Evolutionary conservation across 2,888 invertebrate genomes (phyloP), one percentile per base, ranked within the genome.

Genomic region (Coecobrya sp.): DNA sequence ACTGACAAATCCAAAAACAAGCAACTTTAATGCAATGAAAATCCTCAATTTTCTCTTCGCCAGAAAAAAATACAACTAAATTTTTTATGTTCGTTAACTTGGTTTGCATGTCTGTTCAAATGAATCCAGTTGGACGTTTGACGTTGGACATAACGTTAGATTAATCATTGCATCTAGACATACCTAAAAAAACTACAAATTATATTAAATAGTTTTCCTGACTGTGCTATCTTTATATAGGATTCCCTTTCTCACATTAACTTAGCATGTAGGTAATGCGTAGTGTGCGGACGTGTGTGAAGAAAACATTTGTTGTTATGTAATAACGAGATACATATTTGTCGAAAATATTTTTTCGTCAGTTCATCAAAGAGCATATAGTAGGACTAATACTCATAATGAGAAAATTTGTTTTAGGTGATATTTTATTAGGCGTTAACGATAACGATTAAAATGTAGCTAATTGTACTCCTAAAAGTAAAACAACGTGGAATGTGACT

Each of bases 101-200:
- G 65, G 68, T 86, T 16, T 70, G 70, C 86, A 86, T 86, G 86
- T 52, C 52, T 86, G 68, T 65, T 84, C 45, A 65, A 55, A 42
- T 65, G 19, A 84, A 42, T 62, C 62, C 62, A 84, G 62, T 62
- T 62, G 62, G 62, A 62, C 19, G 22, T 62, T 68, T 30, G 30
- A 68, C n/a, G n/a, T n/a, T n/a, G n/a, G n/a, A 68, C 30, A 30
- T 13, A 30, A n/a, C 13, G 25, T 68, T 68, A 68, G 13, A 68
- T 30, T 68, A 68, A 68, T 16, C 27, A 30, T 68, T 68, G 27
- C 65, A 27, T 68, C n/a, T n/a, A 81, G n/a, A 49, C 49, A 25
- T 62, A 22, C 10, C 62, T 62, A 62, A 62, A n/a, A n/a, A n/a
- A 62, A 55, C 55, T 36, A 55, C 25, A 62, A 25, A 62, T 62